These are phyloP conservation scores for Tamias sibiricus DNA, from an alignment of 2,113 vertebrate genomes.

Conservation along the genomic window DNA sequence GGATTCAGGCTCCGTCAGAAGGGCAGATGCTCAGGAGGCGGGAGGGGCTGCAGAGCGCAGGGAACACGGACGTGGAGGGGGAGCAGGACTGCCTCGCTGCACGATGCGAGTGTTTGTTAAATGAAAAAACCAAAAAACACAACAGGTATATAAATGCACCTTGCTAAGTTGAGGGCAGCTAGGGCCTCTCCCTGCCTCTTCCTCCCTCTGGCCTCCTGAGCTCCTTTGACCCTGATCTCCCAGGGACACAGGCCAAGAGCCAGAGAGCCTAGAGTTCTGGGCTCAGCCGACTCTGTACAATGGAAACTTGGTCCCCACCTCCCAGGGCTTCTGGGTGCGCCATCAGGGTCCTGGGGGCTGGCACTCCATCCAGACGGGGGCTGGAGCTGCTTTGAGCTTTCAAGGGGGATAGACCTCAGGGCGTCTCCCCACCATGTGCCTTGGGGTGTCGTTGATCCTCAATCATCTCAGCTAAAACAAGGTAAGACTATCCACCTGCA, in stretches of 20 bases:
- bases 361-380: too few species aligned
- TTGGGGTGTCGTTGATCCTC: neutral
- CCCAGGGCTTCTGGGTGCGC: neutral
- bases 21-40: neutral
- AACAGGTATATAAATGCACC: neutral
- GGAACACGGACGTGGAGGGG: accelerated
- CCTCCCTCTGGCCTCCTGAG: neutral
- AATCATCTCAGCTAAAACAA: neutral
- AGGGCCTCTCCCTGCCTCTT: neutral
- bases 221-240: neutral
- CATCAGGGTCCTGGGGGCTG: neutral
- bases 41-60: too few species aligned
- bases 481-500: neutral
- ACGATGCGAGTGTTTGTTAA: neutral
- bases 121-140: neutral
- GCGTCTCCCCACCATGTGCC: neutral
- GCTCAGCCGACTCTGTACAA: neutral
- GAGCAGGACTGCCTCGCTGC: neutral
- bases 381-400: neutral
- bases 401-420: neutral
- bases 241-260: neutral
- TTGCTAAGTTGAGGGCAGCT: neutral
- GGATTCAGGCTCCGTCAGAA: neutral
- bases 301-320: neutral
- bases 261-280: neutral